Conservation (phyloP, 2,888 invertebrate genomes). For the Lasioglossum leucozonium region DNA sequence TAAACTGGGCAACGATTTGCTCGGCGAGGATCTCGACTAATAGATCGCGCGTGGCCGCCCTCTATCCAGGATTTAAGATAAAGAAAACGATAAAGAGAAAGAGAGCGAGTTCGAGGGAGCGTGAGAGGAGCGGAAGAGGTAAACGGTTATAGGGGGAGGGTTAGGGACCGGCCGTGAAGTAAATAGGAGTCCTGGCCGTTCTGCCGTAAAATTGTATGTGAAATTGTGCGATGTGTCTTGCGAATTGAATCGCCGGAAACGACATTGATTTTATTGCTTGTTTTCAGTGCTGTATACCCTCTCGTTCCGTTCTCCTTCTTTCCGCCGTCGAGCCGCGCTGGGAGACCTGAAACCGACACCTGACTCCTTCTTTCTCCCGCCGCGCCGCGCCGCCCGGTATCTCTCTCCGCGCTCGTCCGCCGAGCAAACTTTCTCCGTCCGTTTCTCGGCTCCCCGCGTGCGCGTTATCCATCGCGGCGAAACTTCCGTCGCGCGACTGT, state of each 20-base stretch:
- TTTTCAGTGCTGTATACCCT: slow-evolving; percentile 76
- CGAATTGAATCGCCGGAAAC: slow-evolving; percentile 85
- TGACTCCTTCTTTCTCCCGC: neutral
- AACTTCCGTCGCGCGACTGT: slow-evolving; percentile 30
- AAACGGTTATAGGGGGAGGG: slow-evolving; percentile 62
- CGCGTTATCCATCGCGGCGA: slow-evolving; percentile 22
- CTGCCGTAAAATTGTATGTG: slow-evolving; percentile 85
- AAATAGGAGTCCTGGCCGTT: slow-evolving; percentile 83
- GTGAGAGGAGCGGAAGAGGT: slow-evolving; percentile 44
- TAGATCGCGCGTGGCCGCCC: slow-evolving; percentile 48
- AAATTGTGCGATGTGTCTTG: slow-evolving; percentile 85
- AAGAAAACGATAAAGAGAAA: slow-evolving; percentile 33
- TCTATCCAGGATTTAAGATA: slow-evolving; percentile 58
- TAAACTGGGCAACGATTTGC: slow-evolving; percentile 38
- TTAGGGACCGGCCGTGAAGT: slow-evolving; percentile 80
- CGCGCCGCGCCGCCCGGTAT: too few relatives aligned
- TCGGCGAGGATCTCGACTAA: slow-evolving; percentile 27
- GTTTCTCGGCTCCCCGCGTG: neutral
- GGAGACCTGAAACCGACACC: slow-evolving; percentile 13
- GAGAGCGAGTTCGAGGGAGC: slow-evolving; percentile 12
- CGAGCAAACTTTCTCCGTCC: slow-evolving; percentile 29
- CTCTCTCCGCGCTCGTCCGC: slow-evolving; percentile 1
- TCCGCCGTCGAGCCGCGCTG: slow-evolving; percentile 1
- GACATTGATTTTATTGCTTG: slow-evolving; percentile 85
- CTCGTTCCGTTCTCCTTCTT: slow-evolving; percentile 54